These are phyloP conservation scores for Pocillopora grandis DNA, from an alignment of 92 coral and sea anemone species.

Conservation along the genomic window DNA sequence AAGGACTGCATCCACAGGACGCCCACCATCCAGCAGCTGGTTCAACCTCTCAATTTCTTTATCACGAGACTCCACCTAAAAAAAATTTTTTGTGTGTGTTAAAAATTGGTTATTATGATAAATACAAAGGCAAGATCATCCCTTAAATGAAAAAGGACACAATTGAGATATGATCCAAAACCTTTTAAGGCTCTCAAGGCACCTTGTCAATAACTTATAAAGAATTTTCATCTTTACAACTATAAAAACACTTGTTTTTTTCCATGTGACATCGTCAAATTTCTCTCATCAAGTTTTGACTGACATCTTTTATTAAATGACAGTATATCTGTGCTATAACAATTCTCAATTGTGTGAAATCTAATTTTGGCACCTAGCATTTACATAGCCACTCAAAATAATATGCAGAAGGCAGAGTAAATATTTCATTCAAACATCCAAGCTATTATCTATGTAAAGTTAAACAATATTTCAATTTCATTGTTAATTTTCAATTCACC, in stretches of 20 bases:
- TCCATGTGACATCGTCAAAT: too few species aligned
- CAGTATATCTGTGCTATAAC: too few species aligned
- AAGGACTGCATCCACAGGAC: slow-evolving; percentile 91
- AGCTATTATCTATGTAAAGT: neutral
- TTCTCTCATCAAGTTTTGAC: too few species aligned
- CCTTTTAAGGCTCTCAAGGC: too few species aligned
- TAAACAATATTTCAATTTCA: neutral
- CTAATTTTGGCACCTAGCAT: neutral
- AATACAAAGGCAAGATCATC: neutral
- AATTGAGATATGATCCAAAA: too few species aligned
- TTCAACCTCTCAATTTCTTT: slow-evolving; percentile 94
- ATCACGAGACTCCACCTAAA: slow-evolving; percentile 92
- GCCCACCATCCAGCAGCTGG: slow-evolving; percentile 87
- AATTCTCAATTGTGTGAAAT: neutral
- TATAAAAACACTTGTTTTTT: too few species aligned
- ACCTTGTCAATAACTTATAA: too few species aligned
- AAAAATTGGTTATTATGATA: neutral
- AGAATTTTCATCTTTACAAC: too few species aligned
- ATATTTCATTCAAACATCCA: slow-evolving; percentile 1
- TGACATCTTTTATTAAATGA: too few species aligned
- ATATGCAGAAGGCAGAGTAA: neutral
- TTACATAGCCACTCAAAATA: neutral
- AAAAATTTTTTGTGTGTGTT: neutral
- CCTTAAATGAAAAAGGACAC: too few species aligned
- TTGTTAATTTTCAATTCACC: neutral